Evolutionary conservation across 30 jellyfish, hydroid and myxozoan genomes (phyloP).

Genomic region (Aurelia aurita): DNA sequence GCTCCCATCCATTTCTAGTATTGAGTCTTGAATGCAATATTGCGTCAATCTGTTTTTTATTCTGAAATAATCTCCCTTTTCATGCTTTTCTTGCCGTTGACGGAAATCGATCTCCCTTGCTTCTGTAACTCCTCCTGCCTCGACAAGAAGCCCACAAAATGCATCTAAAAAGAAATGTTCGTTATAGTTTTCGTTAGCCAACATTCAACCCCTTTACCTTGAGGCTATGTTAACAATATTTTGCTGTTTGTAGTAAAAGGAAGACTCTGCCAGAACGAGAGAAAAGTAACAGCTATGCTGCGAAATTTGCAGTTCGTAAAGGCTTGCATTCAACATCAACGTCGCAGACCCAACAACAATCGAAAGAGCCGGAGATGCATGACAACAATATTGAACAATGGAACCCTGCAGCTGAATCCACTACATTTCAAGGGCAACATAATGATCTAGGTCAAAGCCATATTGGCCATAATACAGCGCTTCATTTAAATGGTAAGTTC

Average conservation of each 20-base stretch:
- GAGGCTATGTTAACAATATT: too few species aligned
- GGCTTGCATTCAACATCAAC: slow-evolving; percentile 20
- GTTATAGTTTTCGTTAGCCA: too few species aligned
- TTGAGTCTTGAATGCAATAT: too few species aligned
- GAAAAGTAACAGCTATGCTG: slow-evolving; percentile 79
- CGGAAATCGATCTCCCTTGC: too few species aligned
- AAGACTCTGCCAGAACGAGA: slow-evolving; percentile 46
- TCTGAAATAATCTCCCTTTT: too few species aligned
- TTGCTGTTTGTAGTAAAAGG: slow-evolving; percentile 27
- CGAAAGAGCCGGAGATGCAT: background rate
- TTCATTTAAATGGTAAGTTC: slow-evolving; percentile 12
- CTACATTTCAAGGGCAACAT: background rate
- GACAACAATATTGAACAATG: background rate
- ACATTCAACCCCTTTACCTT: too few species aligned
- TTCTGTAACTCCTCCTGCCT: too few species aligned
- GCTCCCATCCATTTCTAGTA: too few species aligned
- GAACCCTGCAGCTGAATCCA: background rate
- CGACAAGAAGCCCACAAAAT: too few species aligned
- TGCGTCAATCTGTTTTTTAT: too few species aligned
- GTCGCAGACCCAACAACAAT: slow-evolving; percentile 10
- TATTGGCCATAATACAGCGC: slow-evolving; percentile 14
- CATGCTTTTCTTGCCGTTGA: too few species aligned
- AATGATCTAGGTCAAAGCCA: slow-evolving; percentile 19
- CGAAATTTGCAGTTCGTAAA: slow-evolving; percentile 80
- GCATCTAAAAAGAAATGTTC: too few species aligned